phyloP scores from a whole-genome alignment of 1,140 invertebrate species.

The Meloidogyne hapla region DNA sequence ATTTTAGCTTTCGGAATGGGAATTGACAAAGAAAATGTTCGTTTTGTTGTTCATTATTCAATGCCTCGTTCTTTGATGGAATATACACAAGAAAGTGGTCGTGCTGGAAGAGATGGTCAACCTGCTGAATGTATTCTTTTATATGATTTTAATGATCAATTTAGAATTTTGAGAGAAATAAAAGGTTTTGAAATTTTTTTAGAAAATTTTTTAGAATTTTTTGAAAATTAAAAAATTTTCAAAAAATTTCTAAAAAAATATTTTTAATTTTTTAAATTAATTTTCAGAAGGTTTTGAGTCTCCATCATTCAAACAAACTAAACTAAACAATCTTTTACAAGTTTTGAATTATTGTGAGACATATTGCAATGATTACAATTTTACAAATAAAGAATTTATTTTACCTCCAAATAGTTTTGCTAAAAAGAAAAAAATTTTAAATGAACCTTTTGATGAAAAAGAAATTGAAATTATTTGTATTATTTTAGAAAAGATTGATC shows the following conservation, averaged over 20 bases:
- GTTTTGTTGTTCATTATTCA: constrained; percentile 66
- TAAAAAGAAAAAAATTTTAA: not conserved
- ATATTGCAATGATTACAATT: not conserved
- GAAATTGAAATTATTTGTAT: not conserved
- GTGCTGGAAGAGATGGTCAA: constrained; percentile 81
- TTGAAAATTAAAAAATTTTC: not conserved
- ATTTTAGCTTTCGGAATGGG: constrained; percentile 68
- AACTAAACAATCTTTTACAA: not conserved
- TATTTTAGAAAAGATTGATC: not conserved
- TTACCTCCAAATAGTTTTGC: constrained; percentile 13
- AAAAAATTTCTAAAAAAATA: constrained; percentile 11
- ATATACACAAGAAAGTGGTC: constrained; percentile 82
- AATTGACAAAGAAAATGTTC: constrained; percentile 66
- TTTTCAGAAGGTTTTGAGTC: not conserved
- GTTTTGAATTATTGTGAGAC: constrained; percentile 15
- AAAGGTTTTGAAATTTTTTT: constrained; percentile 20
- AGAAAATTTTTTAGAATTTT: not conserved
- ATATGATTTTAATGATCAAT: constrained; percentile 66
- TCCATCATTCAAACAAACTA: not conserved
- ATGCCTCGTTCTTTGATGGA: constrained; percentile 78
- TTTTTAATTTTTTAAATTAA: no score
- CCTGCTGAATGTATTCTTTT: constrained; percentile 84
- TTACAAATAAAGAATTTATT: constrained; percentile 7
- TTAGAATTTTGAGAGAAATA: constrained; percentile 25
- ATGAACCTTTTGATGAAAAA: not conserved